Percentiles rank a stretch among this genome's conserved stretches.
Evolutionary conservation across 1,140 invertebrate species (phyloP).

Genomic region (Drosophila lowei): DNA sequence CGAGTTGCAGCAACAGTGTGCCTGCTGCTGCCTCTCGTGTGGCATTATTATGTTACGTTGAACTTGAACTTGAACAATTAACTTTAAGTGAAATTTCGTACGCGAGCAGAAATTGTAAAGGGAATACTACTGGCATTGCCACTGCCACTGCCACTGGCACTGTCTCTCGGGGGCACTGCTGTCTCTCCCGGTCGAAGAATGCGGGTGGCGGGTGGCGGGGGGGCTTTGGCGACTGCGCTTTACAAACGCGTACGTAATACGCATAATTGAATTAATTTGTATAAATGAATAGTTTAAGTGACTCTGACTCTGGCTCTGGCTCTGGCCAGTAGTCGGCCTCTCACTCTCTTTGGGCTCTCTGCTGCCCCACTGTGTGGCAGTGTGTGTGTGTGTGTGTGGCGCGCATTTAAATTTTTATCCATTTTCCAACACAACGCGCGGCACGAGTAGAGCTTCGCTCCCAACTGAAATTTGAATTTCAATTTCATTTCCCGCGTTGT

Average conservation of each 20-base stretch:
- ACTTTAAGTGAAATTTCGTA: conserved; percentile 81
- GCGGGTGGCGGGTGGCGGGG: conserved; percentile 10
- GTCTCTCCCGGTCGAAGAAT: conserved; percentile 7
- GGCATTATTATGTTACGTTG: conserved; percentile 81
- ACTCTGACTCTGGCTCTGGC: too few species aligned
- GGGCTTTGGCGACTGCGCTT: conserved; percentile 65
- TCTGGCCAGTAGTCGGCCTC: conserved; percentile 52
- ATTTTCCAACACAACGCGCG: conserved; percentile 54
- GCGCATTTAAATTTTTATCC: conserved; percentile 74
- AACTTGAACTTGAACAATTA: conserved; percentile 82
- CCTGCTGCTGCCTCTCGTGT: conserved; percentile 17
- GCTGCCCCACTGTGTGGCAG: conserved; percentile 20
- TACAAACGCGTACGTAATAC: conserved; percentile 80
- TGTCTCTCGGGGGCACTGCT: conserved; percentile 3
- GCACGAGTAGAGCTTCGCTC: conserved; percentile 15
- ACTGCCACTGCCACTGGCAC: conserved; percentile 1
- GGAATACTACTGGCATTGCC: conserved; percentile 13
- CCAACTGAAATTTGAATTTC: conserved; percentile 76
- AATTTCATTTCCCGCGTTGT: conserved; percentile 66
- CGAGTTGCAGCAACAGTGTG: conserved; percentile 35
- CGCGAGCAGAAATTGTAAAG: conserved; percentile 79
- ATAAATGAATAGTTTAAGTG: conserved; percentile 82
- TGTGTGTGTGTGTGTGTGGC: conserved; percentile 37
- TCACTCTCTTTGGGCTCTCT: conserved; percentile 31
- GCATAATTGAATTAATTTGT: conserved; percentile 82